Evolutionary conservation across 2,113 vertebrate species (phyloP), one percentile per base, ranked within the genome.

Genomic region (Callorhinus ursinus): DNA sequence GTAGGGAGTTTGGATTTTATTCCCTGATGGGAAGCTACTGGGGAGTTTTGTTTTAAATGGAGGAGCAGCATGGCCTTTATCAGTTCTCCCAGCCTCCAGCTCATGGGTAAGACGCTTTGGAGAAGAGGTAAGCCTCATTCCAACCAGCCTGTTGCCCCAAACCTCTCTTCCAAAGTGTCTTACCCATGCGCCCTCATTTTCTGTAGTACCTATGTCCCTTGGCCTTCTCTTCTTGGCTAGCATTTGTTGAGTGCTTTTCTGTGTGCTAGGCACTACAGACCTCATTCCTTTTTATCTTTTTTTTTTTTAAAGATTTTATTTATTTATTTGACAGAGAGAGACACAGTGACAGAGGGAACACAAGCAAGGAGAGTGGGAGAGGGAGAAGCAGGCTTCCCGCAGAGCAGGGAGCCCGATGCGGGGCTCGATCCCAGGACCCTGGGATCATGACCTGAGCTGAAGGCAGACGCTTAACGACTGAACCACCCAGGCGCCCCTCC

Each of bases 1-100:
- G 18, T 46, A 74, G 90, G 82, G 42, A 80, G 69, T 84, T 36
- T 33, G 39, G 42, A 46, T 59, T 55, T 42, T 28, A 51, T 49
- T 89, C 31, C 59, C 2, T n/a, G 22, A 15, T n/a, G 31, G 67
- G n/a, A 91, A 74, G 49, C 55, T 49, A 33, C 85, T 53, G 24
- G 28, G 69, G 82, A 94, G 6, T 59, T 94, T 71, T 93, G 6
- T 77, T 95, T 65, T 92, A 86, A 92, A 65, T 28, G 94, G 67
- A 91, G 61, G 24, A 72, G 10, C 15, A 74, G 18, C 39, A 7
- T 71, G 69, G 90, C 51, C 18, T 59, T 65, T 51, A 22, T 1
- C 24, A 8, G 3, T 87, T 88, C 42, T 42, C 36, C 67, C 2
- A 9, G 69, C 18, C 55, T 94, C 55, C 13, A 61, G 65, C 46